A percentile compares a stretch with the other conserved stretches of the same genome.
phyloP scores from a whole-genome alignment of 30 jellyfish, hydroid and myxozoan genomes.

The Aurelia aurita region DNA sequence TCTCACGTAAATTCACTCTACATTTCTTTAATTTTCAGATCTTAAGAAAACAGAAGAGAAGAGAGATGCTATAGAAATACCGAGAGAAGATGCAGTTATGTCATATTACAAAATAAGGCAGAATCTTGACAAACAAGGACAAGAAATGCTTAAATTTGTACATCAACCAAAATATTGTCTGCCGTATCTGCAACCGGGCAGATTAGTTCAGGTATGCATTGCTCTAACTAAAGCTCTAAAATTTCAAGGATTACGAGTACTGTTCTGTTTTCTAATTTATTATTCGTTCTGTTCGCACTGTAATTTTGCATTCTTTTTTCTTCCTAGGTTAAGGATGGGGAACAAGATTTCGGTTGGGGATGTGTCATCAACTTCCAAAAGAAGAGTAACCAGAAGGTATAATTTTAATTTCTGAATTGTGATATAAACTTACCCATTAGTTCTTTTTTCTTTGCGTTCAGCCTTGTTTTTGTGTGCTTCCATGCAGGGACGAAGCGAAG shows the following conservation, averaged over 20 bases:
- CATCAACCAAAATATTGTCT: conserved; percentile 94
- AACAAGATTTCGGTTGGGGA: conserved; percentile 99
- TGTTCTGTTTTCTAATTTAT: too few species aligned
- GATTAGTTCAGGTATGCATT: conserved; percentile 84
- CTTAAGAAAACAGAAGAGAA: conserved; percentile 71
- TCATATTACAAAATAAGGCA: conserved; percentile 90
- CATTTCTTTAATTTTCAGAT: conserved; percentile 17
- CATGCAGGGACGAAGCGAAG: too few species aligned
- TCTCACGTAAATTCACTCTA: too few species aligned
- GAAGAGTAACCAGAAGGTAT: conserved; percentile 82
- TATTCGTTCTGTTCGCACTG: neutral
- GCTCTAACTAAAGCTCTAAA: too few species aligned
- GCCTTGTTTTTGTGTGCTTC: too few species aligned
- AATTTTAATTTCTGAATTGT: too few species aligned
- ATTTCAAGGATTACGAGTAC: too few species aligned
- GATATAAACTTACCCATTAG: too few species aligned
- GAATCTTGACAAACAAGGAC: conserved; percentile 79
- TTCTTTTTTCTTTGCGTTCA: too few species aligned
- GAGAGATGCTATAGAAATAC: conserved; percentile 74
- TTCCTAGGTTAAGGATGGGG: conserved; percentile 89
- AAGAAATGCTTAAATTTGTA: conserved; percentile 78
- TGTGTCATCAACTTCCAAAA: conserved; percentile 89
- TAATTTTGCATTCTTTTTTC: neutral
- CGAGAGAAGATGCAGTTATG: conserved; percentile 92
- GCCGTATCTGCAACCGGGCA: conserved; percentile 98